Conservation (phyloP, 1,140 invertebrate genomes). For the Neuroterus valhalla region DNA sequence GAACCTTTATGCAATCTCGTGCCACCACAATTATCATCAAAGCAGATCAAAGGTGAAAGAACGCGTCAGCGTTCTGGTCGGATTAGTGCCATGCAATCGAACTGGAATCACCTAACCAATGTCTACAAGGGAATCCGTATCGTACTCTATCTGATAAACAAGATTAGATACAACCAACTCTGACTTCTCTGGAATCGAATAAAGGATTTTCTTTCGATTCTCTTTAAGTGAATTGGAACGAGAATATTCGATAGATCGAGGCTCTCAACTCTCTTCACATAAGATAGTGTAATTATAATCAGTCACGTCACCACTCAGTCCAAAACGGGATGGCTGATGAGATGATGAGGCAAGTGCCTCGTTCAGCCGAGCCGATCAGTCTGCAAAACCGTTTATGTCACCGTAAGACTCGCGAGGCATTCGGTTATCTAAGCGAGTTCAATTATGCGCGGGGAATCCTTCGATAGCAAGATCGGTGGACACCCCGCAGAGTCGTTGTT, state of each 20-base stretch:
- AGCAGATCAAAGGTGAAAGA: too few relatives aligned
- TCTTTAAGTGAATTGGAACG: neutral
- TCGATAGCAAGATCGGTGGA: neutral
- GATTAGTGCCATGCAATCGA: too few relatives aligned
- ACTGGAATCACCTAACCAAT: too few relatives aligned
- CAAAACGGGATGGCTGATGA: constrained; percentile 5
- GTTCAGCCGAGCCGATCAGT: neutral
- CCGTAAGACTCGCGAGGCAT: constrained; percentile 13
- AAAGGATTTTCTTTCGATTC: neutral
- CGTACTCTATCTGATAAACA: too few relatives aligned
- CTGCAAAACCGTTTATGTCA: neutral
- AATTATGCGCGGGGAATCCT: neutral
- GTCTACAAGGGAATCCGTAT: too few relatives aligned
- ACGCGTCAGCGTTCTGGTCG: too few relatives aligned
- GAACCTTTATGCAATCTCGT: too few relatives aligned
- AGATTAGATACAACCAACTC: too few relatives aligned
- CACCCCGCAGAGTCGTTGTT: constrained; percentile 2
- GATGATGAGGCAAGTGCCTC: constrained; percentile 5
- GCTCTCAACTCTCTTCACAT: neutral
- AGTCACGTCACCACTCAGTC: neutral
- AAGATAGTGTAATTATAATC: constrained; percentile 1
- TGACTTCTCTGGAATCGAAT: too few relatives aligned
- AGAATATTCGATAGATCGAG: neutral
- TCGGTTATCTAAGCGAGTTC: constrained; percentile 31
- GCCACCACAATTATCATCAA: too few relatives aligned